Conservation (phyloP, 1,140 invertebrate species). For the Drosophila seguyi region DNA sequence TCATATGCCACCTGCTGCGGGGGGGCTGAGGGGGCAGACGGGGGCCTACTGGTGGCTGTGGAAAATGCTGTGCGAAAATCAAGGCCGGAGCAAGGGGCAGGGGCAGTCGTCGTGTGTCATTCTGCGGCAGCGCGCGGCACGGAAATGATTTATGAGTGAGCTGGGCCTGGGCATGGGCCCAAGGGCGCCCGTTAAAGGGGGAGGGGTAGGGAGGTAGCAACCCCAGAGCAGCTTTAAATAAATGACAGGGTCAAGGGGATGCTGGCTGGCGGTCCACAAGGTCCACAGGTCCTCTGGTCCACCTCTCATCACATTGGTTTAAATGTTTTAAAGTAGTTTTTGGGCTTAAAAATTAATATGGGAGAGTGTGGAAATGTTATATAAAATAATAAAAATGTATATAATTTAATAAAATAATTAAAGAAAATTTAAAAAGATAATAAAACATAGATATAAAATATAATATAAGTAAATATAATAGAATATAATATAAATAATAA, state of each 20-base stretch:
- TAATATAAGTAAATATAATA: too few species aligned
- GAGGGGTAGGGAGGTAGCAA: neutral
- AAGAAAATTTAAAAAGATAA: too few species aligned
- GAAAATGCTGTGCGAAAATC: constrained; percentile 4
- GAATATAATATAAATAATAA: too few species aligned
- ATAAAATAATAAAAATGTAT: neutral
- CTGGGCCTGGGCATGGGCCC: constrained; percentile 22
- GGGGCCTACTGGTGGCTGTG: neutral
- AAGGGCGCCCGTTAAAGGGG: neutral
- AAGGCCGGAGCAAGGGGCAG: neutral
- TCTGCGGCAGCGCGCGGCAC: constrained; percentile 76
- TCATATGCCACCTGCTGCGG: constrained; percentile 57
- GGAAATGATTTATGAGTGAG: constrained; percentile 78
- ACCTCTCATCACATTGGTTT: constrained; percentile 57
- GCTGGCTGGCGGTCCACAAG: constrained; percentile 17
- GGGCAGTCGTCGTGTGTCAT: constrained; percentile 67
- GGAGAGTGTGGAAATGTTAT: neutral
- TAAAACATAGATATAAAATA: too few species aligned
- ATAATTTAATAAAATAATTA: neutral
- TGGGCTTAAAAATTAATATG: neutral
- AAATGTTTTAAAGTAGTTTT: constrained; percentile 64
- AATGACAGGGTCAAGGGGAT: constrained; percentile 44
- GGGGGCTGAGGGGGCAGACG: neutral
- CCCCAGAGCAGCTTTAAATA: constrained; percentile 51
- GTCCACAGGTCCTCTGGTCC: neutral